These are phyloP conservation scores for Equus quagga DNA, from an alignment of 2,113 vertebrate species.

Conservation along the genomic window DNA sequence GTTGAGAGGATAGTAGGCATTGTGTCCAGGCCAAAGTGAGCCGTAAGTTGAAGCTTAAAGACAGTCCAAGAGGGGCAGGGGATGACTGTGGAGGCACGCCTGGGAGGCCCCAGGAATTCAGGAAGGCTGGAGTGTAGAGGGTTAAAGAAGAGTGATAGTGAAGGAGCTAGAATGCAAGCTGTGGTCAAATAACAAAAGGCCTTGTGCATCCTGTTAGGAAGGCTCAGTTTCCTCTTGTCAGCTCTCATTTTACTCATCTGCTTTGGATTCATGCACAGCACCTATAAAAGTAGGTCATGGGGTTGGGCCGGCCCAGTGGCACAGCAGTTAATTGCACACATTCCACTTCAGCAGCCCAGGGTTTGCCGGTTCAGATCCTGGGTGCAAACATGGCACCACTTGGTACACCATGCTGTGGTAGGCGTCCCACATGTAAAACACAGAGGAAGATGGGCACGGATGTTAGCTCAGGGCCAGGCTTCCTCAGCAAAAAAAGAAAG, in stretches of 20 bases:
- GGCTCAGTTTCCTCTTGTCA: no score
- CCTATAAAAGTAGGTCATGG: neutral
- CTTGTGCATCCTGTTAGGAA: neutral
- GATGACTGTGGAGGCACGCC: neutral
- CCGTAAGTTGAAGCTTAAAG: neutral
- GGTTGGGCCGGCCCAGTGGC: no score
- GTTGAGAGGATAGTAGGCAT: neutral
- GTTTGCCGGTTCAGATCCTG: no score
- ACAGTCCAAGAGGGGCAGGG: neutral
- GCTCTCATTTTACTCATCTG: neutral
- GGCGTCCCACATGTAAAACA: no score
- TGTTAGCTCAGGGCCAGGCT: no score
- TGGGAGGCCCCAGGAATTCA: no score
- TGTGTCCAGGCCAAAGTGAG: neutral
- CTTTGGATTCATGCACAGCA: neutral
- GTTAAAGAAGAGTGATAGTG: neutral
- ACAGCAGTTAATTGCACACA: no score
- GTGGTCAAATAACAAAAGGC: neutral
- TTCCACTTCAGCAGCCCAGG: no score
- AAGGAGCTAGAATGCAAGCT: neutral
- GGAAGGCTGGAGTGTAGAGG: neutral
- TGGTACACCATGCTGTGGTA: no score
- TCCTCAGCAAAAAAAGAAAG: no score
- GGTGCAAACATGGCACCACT: no score
- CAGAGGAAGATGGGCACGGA: no score